Evolutionary conservation across 1,140 invertebrate species (phyloP).

Genomic region (Leptoteleia sp.): DNA sequence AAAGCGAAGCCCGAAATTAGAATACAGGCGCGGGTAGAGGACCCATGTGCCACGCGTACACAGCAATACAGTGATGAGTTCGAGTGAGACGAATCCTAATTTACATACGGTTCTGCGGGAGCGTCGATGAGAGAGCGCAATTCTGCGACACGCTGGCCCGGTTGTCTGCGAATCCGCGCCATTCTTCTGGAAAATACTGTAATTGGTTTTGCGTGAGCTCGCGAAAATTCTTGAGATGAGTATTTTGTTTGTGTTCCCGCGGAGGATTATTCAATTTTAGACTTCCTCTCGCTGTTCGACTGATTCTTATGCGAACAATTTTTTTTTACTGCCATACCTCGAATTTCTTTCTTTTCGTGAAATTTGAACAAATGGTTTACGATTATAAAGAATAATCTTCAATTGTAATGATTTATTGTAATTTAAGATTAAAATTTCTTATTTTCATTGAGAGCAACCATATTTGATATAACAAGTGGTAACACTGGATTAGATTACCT

Average conservation of each 20-base stretch:
- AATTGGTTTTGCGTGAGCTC: slow-evolving; percentile 76
- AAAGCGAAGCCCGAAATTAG: slow-evolving; percentile 78
- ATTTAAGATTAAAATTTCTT: too few species aligned
- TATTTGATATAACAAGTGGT: too few species aligned
- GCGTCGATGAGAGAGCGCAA: slow-evolving; percentile 70
- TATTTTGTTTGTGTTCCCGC: slow-evolving; percentile 65
- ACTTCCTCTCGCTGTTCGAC: slow-evolving; percentile 8
- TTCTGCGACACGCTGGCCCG: slow-evolving; percentile 44
- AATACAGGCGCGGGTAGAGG: slow-evolving; percentile 74
- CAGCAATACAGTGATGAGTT: slow-evolving; percentile 60
- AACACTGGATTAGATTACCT: too few species aligned
- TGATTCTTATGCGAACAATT: slow-evolving; percentile 44
- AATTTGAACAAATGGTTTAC: too few species aligned
- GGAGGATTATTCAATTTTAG: slow-evolving; percentile 63
- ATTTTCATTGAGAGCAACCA: too few species aligned
- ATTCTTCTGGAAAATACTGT: slow-evolving; percentile 79
- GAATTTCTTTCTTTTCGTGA: too few species aligned
- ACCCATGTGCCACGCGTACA: slow-evolving; percentile 70
- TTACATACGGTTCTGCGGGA: slow-evolving; percentile 77
- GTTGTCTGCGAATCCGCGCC: slow-evolving; percentile 69
- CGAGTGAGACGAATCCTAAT: slow-evolving; percentile 71
- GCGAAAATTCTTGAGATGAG: slow-evolving; percentile 69
- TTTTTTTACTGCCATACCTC: too few species aligned
- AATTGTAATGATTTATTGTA: too few species aligned
- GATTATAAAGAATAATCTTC: too few species aligned